phyloP scores from a whole-genome alignment of 2,113 vertebrate species.

The Phoenicopterus ruber region DNA sequence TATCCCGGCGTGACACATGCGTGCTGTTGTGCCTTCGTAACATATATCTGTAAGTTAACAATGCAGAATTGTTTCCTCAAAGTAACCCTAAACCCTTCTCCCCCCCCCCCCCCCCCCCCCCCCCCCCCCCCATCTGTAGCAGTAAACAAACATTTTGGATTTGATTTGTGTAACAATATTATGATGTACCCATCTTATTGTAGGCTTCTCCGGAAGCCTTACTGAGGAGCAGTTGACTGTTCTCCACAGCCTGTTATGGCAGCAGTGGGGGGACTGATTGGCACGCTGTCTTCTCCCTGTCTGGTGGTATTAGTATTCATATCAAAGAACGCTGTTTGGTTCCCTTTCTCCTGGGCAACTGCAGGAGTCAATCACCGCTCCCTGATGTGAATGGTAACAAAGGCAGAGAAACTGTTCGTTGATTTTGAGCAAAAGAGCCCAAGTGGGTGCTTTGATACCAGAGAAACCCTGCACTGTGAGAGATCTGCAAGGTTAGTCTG shows the following conservation, averaged over 20 bases:
- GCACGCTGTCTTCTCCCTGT: not conserved
- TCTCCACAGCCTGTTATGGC: not conserved
- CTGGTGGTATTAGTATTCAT: constrained; percentile 13
- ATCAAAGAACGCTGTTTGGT: not conserved
- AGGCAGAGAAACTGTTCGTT: not conserved
- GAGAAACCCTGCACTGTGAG: not conserved
- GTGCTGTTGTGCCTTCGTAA: not conserved
- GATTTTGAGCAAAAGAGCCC: constrained; percentile 14
- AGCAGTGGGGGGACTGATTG: not conserved
- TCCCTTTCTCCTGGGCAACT: constrained; percentile 24
- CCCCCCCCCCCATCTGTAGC: not conserved
- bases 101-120: not conserved
- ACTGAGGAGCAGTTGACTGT: not conserved
- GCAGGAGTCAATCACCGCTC: constrained; percentile 27
- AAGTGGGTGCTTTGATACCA: constrained; percentile 22
- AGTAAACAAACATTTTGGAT: not conserved
- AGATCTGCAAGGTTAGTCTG: constrained; percentile 1
- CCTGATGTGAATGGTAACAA: constrained; percentile 29
- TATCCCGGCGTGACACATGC: fast-evolving
- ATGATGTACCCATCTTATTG: not conserved
- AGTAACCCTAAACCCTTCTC: not conserved
- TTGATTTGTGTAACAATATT: not conserved
- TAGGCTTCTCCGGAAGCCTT: not conserved
- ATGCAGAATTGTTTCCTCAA: not conserved
- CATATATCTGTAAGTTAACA: not conserved